Evolutionary conservation across 2,797 vertebrate species (phyloP).

Genomic region (Oceanodroma leucorhoa): DNA sequence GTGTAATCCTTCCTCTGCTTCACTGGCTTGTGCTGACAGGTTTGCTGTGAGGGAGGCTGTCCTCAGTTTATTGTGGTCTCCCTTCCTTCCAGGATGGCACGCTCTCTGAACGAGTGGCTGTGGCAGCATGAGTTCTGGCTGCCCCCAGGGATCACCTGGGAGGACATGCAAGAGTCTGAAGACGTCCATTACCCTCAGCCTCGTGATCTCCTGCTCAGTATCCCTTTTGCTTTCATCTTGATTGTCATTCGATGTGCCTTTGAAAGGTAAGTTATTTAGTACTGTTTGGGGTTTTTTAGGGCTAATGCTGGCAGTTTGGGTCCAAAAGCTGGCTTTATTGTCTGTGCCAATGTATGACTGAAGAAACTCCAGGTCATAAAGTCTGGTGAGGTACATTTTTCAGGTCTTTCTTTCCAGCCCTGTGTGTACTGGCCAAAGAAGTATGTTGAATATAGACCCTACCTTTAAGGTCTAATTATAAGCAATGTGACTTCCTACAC

Average conservation of each 20-base stretch:
- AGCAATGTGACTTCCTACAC: background rate
- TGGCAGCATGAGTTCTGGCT: slow-evolving; percentile 87
- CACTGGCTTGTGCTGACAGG: background rate
- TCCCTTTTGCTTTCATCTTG: slow-evolving; percentile 82
- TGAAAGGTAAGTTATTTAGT: slow-evolving; percentile 80
- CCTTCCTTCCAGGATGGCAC: slow-evolving; percentile 76
- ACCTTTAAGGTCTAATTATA: background rate
- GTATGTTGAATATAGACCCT: background rate
- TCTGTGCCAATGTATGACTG: background rate
- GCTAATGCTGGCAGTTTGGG: background rate
- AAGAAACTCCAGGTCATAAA: background rate
- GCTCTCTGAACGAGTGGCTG: slow-evolving; percentile 81
- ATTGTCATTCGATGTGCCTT: slow-evolving; percentile 79
- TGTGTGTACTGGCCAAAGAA: background rate
- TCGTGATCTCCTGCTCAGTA: slow-evolving; percentile 78
- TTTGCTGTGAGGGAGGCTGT: background rate
- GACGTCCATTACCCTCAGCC: slow-evolving; percentile 78
- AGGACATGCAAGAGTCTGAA: slow-evolving; percentile 76
- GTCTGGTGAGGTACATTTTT: background rate
- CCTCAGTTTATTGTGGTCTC: background rate
- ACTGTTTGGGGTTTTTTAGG: background rate
- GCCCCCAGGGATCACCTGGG: slow-evolving; percentile 82
- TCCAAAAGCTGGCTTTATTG: background rate
- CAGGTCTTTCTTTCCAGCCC: background rate
- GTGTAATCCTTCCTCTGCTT: background rate